These are phyloP conservation scores for Gymnocypris eckloni DNA, from an alignment of 2,797 vertebrate species.

Conservation along the genomic window DNA sequence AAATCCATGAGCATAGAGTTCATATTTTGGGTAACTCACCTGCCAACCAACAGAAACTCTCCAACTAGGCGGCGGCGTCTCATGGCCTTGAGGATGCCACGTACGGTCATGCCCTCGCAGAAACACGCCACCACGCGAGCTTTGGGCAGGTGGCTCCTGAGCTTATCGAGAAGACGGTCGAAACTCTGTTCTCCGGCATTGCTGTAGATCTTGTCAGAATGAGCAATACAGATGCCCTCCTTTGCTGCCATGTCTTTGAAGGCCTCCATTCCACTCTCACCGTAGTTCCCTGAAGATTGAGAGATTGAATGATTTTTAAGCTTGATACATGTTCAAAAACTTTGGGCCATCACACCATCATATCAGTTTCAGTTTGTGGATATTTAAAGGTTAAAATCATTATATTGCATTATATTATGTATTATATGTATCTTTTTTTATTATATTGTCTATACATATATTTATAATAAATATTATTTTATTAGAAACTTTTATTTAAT, in stretches of 20 bases:
- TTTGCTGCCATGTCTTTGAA: constrained; percentile 98
- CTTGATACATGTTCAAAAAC: not conserved
- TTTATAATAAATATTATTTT: not conserved
- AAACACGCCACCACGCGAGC: constrained; percentile 97
- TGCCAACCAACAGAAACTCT: constrained; percentile 94
- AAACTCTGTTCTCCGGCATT: constrained; percentile 95
- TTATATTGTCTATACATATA: not conserved
- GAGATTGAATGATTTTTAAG: constrained; percentile 9
- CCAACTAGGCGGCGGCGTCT: constrained; percentile 89
- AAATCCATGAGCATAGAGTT: not conserved
- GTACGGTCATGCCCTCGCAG: constrained; percentile 98
- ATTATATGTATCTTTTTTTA: not conserved
- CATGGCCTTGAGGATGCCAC: constrained; percentile 97
- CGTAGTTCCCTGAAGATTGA: constrained; percentile 89
- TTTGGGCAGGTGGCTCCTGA: constrained; percentile 91
- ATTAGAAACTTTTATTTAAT: not conserved
- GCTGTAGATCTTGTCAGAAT: constrained; percentile 99
- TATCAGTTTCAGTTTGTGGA: not conserved
- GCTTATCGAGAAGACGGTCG: constrained; percentile 91
- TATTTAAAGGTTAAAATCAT: too few species aligned
- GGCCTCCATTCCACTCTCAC: constrained; percentile 98
- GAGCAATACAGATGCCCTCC: constrained; percentile 97
- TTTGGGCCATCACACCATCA: not conserved
- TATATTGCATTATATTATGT: not conserved
- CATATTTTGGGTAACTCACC: constrained; percentile 78